These are phyloP conservation scores for Amiota communis DNA, from an alignment of 2,888 invertebrate genomes.

Conservation along the genomic window DNA sequence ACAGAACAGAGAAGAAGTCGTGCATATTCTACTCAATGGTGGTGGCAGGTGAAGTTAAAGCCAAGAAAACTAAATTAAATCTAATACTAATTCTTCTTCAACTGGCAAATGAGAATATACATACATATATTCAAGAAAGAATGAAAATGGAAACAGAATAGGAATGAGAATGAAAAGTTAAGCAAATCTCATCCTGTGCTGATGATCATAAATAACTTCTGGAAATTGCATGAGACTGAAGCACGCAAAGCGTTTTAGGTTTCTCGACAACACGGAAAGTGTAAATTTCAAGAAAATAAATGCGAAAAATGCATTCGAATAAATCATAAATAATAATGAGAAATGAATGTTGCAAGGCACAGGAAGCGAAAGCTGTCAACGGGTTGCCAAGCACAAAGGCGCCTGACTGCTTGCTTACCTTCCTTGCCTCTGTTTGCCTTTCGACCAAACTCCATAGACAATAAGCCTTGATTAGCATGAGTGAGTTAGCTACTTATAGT, in stretches of 20 bases:
- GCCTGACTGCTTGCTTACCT: too few species aligned
- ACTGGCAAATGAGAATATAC: background rate
- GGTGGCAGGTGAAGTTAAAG: too few species aligned
- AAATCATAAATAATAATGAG: constrained; percentile 67
- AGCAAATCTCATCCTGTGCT: background rate
- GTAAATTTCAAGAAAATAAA: constrained; percentile 1
- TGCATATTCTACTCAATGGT: too few species aligned
- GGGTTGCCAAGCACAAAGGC: constrained; percentile 12
- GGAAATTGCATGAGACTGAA: background rate
- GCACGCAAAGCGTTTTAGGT: background rate
- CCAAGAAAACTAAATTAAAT: too few species aligned
- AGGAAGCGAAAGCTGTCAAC: constrained; percentile 10
- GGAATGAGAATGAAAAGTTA: background rate
- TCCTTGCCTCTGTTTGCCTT: too few species aligned
- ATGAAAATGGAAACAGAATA: background rate
- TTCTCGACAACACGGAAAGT: background rate
- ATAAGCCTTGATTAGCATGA: too few species aligned
- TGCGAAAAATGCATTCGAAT: constrained; percentile 55
- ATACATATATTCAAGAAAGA: background rate
- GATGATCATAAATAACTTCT: background rate
- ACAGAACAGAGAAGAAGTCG: background rate
- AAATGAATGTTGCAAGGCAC: constrained; percentile 31
- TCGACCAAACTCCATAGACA: too few species aligned
- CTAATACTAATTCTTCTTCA: background rate
- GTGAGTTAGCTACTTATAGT: too few species aligned